Conservation (phyloP, 2,888 invertebrate species). For the Matsumyia berberina region DNA sequence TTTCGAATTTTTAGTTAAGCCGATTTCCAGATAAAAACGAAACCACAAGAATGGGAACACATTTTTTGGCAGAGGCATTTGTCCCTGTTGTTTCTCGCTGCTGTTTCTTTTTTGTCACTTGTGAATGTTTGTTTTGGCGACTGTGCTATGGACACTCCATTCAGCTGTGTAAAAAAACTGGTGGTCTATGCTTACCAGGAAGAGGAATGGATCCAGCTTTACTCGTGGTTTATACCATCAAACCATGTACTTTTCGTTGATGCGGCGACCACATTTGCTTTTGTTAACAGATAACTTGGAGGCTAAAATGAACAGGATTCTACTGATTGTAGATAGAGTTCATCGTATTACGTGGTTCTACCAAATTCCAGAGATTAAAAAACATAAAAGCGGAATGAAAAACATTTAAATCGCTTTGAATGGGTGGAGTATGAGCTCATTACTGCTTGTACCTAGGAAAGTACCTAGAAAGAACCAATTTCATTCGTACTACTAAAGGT, state of each 20-base stretch:
- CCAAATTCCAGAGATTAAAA: not conserved
- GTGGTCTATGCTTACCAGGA: conserved; percentile 35
- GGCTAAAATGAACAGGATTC: conserved; percentile 34
- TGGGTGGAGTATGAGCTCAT: no score
- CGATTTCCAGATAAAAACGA: conserved; percentile 70
- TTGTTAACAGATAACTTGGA: conserved; percentile 41
- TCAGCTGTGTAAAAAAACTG: conserved; percentile 7
- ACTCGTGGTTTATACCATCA: conserved; percentile 54
- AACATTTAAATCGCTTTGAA: not conserved
- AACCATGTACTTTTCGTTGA: conserved; percentile 37
- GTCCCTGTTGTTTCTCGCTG: conserved; percentile 20
- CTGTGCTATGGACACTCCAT: conserved; percentile 15
- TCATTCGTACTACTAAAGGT: no score
- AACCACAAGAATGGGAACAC: conserved; percentile 63
- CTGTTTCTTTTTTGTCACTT: conserved; percentile 23
- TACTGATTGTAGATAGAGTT: conserved; percentile 27
- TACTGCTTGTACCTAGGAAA: no score
- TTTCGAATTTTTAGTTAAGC: conserved; percentile 67
- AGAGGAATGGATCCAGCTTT: conserved; percentile 51
- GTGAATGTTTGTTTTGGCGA: conserved; percentile 53
- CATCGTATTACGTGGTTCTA: not conserved
- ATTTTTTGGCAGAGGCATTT: conserved; percentile 68
- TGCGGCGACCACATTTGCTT: conserved; percentile 39
- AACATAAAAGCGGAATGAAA: not conserved
- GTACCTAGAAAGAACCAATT: no score